A percentile compares a stretch with the other conserved stretches of the same genome.
phyloP scores from a whole-genome alignment of 37 sponge, comb jelly and placozoan genomes.

The Halichondria panicea region DNA sequence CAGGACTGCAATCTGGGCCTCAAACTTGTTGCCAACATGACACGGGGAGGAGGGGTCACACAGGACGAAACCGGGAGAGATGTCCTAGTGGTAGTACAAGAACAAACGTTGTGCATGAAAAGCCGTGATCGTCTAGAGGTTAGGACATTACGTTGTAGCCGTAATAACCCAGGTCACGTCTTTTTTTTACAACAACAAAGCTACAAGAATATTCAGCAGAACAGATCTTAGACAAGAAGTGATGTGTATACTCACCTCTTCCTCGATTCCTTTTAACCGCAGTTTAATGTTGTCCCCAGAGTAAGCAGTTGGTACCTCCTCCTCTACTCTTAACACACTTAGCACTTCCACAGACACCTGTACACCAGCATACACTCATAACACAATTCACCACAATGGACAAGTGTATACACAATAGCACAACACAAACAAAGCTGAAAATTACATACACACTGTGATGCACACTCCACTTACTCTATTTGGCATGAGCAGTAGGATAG shows the following conservation, averaged over 20 bases:
- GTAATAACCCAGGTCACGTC: too few species aligned
- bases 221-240: neutral
- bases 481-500: conserved; percentile 89
- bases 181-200: too few species aligned
- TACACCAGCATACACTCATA: neutral
- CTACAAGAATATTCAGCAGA: neutral
- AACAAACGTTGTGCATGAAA: too few species aligned
- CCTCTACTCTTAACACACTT: conserved; percentile 76
- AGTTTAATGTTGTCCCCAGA: conserved; percentile 95
- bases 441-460: neutral
- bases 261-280: conserved; percentile 93
- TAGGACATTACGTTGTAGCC: too few species aligned
- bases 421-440: neutral
- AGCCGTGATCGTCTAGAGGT: too few species aligned
- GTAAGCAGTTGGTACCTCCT: conserved; percentile 76
- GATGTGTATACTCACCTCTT: conserved; percentile 71
- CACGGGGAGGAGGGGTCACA: conserved; percentile 72
- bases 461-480: conserved; percentile 73
- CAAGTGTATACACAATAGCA: neutral
- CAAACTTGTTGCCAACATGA: conserved; percentile 66
- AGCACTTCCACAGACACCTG: conserved; percentile 84
- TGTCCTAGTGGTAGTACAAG: conserved; percentile 37
- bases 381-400: neutral
- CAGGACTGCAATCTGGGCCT: conserved; percentile 81
- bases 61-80: conserved; percentile 81